Conservation (phyloP, 1,140 invertebrate species). For the Physella acuta region DNA sequence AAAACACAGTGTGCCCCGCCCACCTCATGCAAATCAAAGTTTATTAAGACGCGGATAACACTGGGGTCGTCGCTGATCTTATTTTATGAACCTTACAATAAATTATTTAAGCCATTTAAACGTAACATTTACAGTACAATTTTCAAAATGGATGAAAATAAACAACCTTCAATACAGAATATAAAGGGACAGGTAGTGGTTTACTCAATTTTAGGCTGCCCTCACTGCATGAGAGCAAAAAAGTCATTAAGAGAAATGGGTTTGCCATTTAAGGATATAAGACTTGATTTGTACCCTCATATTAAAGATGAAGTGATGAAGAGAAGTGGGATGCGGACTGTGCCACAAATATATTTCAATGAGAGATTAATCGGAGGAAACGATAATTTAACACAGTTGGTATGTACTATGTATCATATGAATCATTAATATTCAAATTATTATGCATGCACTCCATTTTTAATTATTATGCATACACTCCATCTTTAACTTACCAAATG, state of each 20-base stretch:
- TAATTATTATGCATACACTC: too few relatives aligned
- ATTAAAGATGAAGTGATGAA: constrained; percentile 38
- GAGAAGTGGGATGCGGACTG: constrained; percentile 40
- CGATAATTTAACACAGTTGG: constrained; percentile 50
- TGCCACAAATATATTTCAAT: constrained; percentile 58
- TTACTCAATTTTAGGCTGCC: constrained; percentile 54
- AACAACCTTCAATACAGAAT: too few relatives aligned
- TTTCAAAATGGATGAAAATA: too few relatives aligned
- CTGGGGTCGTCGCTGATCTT: too few relatives aligned
- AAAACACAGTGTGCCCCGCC: too few relatives aligned
- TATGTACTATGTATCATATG: constrained; percentile 27
- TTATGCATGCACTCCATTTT: too few relatives aligned
- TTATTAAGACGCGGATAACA: too few relatives aligned
- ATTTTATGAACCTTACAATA: too few relatives aligned
- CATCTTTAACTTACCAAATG: too few relatives aligned
- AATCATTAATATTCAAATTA: constrained; percentile 40
- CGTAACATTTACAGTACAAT: too few relatives aligned
- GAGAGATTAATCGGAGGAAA: constrained; percentile 50
- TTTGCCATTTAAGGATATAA: constrained; percentile 51
- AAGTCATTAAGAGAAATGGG: constrained; percentile 42
- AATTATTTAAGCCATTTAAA: too few relatives aligned
- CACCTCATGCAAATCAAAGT: too few relatives aligned
- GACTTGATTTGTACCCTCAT: constrained; percentile 48
- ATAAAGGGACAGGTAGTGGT: constrained; percentile 49
- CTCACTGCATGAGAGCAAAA: constrained; percentile 55